These are phyloP conservation scores for Troilus luridus DNA, from an alignment of 2,888 invertebrate genomes.

Conservation along the genomic window DNA sequence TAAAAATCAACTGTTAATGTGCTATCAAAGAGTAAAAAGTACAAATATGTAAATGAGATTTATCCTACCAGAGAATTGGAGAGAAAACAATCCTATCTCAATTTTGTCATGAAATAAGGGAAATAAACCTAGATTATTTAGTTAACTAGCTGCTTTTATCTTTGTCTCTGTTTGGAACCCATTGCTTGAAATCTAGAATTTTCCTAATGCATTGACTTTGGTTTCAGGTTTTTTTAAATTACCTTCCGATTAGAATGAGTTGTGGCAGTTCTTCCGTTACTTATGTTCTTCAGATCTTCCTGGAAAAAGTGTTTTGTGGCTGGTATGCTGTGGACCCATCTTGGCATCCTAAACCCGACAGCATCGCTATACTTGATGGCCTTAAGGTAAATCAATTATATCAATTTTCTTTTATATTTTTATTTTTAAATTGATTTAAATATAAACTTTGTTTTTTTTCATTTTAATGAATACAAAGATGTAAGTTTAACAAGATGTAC, in stretches of 20 bases:
- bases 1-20: no score
- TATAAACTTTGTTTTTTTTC: no score
- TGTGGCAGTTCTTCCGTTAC: slow-evolving; percentile 68
- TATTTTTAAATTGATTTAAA: neutral
- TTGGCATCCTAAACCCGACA: slow-evolving; percentile 61
- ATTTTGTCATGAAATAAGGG: neutral
- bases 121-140: neutral
- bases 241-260: slow-evolving; percentile 78
- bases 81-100: neutral
- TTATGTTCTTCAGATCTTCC: slow-evolving; percentile 66
- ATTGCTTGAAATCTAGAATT: neutral
- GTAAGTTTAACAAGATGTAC: no score
- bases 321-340: slow-evolving; percentile 59
- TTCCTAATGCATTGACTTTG: neutral
- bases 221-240: slow-evolving; percentile 76
- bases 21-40: no score
- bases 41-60: no score
- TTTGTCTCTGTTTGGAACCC: neutral
- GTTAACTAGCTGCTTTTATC: neutral
- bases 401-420: neutral
- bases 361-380: slow-evolving; percentile 65
- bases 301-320: slow-evolving; percentile 65
- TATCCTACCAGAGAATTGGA: no score
- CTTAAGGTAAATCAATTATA: slow-evolving; percentile 64
- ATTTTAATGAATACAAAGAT: no score